Evolutionary conservation across 2,888 invertebrate genomes (phyloP).

Genomic region (Diaperis boleti): DNA sequence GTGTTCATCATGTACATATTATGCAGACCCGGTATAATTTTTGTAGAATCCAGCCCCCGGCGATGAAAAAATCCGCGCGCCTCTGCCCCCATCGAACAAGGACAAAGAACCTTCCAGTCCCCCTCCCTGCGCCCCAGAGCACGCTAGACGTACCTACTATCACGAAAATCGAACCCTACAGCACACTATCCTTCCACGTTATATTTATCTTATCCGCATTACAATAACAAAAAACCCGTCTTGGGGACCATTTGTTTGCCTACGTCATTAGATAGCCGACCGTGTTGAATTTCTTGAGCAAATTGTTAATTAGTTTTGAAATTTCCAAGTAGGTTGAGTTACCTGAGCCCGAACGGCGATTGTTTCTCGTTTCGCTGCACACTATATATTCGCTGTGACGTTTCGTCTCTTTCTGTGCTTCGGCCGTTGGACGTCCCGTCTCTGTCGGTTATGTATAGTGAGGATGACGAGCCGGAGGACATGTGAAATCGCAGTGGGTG

Average conservation of each 20-base stretch:
- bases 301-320: constrained; percentile 27
- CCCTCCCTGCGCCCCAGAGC: constrained; percentile 2
- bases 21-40: too few relatives aligned
- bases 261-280: constrained; percentile 11
- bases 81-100: constrained; percentile 10
- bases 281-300: constrained; percentile 19
- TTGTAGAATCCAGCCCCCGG: too few relatives aligned
- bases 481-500: constrained; percentile 36
- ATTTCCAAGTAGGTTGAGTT: constrained; percentile 19
- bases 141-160: constrained; percentile 8
- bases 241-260: constrained; percentile 11
- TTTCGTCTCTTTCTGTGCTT: background rate
- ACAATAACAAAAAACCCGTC: background rate
- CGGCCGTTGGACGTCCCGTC: background rate
- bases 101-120: constrained; percentile 4
- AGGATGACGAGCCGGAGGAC: constrained; percentile 14
- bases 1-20: too few relatives aligned
- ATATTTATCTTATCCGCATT: constrained; percentile 4
- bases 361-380: constrained; percentile 15
- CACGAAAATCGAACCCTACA: constrained; percentile 18
- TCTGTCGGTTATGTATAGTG: constrained; percentile 23
- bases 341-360: constrained; percentile 28
- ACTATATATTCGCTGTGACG: constrained; percentile 1
- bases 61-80: background rate
- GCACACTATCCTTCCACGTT: constrained; percentile 1